These are phyloP conservation scores for Cybosia mesomella DNA, from an alignment of 2,888 invertebrate species.

Conservation along the genomic window DNA sequence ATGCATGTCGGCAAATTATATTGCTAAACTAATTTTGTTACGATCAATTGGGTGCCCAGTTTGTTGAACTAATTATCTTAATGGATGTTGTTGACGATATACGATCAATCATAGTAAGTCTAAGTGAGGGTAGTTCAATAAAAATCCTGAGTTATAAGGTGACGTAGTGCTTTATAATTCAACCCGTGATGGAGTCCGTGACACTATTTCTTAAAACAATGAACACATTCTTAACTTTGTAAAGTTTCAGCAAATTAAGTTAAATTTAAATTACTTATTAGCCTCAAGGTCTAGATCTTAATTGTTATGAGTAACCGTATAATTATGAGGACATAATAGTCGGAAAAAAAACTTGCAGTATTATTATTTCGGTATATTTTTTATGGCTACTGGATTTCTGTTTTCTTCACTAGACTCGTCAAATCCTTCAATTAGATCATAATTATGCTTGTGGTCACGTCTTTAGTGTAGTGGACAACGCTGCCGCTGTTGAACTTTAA, in stretches of 20 bases:
- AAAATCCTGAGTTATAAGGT: not conserved
- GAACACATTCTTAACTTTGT: too few relatives aligned
- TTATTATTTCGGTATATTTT: too few relatives aligned
- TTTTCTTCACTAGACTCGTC: too few relatives aligned
- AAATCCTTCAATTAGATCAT: too few relatives aligned
- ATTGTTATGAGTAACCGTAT: too few relatives aligned
- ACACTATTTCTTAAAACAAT: not conserved
- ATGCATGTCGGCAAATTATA: conserved; percentile 6
- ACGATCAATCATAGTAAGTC: not conserved
- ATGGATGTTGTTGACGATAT: not conserved
- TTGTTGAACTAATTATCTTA: conserved; percentile 5
- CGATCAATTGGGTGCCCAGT: not conserved
- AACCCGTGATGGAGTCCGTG: not conserved
- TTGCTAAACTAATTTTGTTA: conserved; percentile 14
- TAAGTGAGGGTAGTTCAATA: conserved; percentile 9
- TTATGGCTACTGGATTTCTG: too few relatives aligned
- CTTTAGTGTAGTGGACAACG: too few relatives aligned
- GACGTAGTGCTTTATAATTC: not conserved
- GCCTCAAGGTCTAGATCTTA: too few relatives aligned
- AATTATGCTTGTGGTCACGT: too few relatives aligned
- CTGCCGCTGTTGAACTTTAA: not conserved
- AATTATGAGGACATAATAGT: too few relatives aligned
- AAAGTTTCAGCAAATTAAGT: too few relatives aligned
- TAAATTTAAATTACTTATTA: too few relatives aligned
- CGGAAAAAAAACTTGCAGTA: not conserved